Base-by-base conservation (phyloP, 2,797 vertebrate species). In the Pogoniulus pusillus region DNA sequence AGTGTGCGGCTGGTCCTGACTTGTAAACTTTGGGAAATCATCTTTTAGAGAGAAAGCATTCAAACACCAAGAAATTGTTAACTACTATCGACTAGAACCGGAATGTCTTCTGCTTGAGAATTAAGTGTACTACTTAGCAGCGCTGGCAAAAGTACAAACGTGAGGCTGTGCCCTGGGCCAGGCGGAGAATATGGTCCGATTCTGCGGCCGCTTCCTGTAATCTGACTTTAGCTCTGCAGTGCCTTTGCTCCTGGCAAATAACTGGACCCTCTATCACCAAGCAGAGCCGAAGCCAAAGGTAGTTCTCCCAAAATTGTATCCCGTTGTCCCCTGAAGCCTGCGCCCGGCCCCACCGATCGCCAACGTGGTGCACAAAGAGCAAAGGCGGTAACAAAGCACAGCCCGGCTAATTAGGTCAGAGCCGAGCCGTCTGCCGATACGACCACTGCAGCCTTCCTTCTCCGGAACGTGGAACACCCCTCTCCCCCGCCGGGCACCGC, bases 371-470 rank as follows among this genome's bases (percentile, higher is more conserved):
- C 81, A 87, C 87, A 85, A 90, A 87, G 88, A 68, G 47, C 54
- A 24, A 69, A 64, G 83, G 81, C 81, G 69, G 1, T 75, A 86
- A 95, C 87, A 95, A 95, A 93, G 90, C 93, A 14, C 60, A 68
- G 13, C 29, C 57, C 13, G 73, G 83, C 83, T 93, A 93, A 94
- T 94, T 85, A 92, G 94, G 94, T 96, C 95, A 92, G 80, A 89
- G 87, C 60, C 57, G 47, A 72, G 85, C 63, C 26, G 51, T 6
- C 55, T 9, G 82, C 84, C 77, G 77, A 72, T 43, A 57, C 80
- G 85, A 77, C 82, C 89, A 7, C 91, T 30, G 89, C 91, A 83
- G 87, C 70, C 54, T 17, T 58, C 27, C 54, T 69, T 27, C 72
- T 71, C 37, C 47, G 39, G 34, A 82, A 12, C 53, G 59, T 6